Percentiles rank a stretch among this genome's conserved stretches.
These are phyloP conservation scores for Drosophila punjabiensis DNA, from an alignment of 1,140 invertebrate genomes.

Conservation along the genomic window DNA sequence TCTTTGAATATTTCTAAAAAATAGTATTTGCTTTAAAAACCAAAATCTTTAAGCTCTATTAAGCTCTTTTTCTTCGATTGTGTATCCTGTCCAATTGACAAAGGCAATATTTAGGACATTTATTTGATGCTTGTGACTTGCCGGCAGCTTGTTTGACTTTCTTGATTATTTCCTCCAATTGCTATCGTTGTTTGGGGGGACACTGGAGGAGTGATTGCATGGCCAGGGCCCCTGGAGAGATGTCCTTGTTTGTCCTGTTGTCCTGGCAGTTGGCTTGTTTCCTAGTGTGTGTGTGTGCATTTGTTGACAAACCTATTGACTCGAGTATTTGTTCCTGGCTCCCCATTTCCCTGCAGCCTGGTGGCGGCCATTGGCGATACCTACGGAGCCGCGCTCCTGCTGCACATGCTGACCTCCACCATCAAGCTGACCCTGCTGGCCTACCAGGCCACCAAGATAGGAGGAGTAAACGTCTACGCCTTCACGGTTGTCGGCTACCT, in stretches of 20 bases:
- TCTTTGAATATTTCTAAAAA: no score
- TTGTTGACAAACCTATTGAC: slow-evolving; percentile 49
- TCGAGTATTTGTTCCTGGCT: slow-evolving; percentile 8
- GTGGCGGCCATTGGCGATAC: slow-evolving; percentile 92
- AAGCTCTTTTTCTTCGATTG: not conserved
- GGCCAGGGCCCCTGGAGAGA: slow-evolving; percentile 9
- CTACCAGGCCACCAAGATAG: slow-evolving; percentile 94
- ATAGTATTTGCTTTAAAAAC: not conserved
- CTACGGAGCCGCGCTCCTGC: slow-evolving; percentile 91
- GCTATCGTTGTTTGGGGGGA: slow-evolving; percentile 31
- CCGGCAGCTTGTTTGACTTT: slow-evolving; percentile 36
- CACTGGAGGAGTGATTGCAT: slow-evolving; percentile 18
- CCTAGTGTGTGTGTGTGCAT: not conserved
- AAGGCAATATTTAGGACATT: slow-evolving; percentile 5
- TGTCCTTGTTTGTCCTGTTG: slow-evolving; percentile 25
- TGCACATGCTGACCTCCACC: slow-evolving; percentile 94
- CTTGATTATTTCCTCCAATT: slow-evolving; percentile 50
- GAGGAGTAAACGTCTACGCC: slow-evolving; percentile 90
- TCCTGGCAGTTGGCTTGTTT: slow-evolving; percentile 21
- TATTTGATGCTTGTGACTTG: not conserved
- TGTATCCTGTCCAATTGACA: not conserved
- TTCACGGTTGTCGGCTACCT: slow-evolving; percentile 92
- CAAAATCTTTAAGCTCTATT: not conserved
- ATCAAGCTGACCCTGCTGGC: slow-evolving; percentile 92
- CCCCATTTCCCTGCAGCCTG: slow-evolving; percentile 86